Evolutionary conservation across 2,113 vertebrate species (phyloP).

Genomic region (Chiloscyllium plagiosum): DNA sequence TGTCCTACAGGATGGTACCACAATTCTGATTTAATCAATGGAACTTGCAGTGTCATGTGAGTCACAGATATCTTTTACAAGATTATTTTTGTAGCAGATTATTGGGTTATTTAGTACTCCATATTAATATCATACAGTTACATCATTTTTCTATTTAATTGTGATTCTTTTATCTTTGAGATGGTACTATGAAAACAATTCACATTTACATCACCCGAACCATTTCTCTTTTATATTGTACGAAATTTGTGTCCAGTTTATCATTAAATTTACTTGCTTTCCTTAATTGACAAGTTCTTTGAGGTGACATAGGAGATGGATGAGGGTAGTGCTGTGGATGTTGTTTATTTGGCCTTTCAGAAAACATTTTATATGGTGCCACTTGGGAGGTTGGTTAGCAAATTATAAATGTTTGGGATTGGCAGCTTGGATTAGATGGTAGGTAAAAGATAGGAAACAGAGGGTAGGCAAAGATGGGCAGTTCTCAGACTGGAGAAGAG

Average conservation of each 20-base stretch:
- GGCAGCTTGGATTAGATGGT: too few species aligned
- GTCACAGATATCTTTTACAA: not conserved
- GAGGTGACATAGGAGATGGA: not conserved
- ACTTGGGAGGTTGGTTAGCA: too few species aligned
- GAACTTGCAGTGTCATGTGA: not conserved
- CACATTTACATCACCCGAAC: not conserved
- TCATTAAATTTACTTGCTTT: not conserved
- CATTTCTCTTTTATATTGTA: not conserved
- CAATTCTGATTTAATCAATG: not conserved
- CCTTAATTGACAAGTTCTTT: not conserved
- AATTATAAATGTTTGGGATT: too few species aligned
- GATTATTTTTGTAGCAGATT: not conserved
- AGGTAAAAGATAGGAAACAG: too few species aligned
- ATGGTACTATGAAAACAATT: not conserved
- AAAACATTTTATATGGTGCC: too few species aligned
- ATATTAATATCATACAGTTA: slow-evolving; percentile 2
- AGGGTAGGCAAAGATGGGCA: too few species aligned
- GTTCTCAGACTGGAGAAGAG: too few species aligned
- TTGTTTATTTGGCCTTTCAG: too few species aligned
- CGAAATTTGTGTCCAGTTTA: not conserved
- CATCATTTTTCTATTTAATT: not conserved
- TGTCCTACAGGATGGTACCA: not conserved
- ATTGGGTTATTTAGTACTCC: not conserved
- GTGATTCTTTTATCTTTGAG: not conserved
- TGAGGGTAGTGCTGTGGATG: not conserved